Evolutionary conservation across 2,888 invertebrate species (phyloP).

Genomic region (Sarcophaga subvicina): DNA sequence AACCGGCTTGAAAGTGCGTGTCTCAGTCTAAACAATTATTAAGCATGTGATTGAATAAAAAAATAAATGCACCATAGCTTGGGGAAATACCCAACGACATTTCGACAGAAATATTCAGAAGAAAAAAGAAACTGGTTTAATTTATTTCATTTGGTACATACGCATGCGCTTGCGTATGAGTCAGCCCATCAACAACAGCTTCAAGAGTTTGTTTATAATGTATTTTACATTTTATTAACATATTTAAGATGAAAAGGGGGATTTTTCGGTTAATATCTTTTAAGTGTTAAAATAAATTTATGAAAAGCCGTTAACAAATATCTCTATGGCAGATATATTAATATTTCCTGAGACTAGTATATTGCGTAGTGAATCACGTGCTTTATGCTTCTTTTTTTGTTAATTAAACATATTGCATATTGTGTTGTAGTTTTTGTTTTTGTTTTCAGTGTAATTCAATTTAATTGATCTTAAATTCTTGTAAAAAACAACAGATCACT

Average conservation of each 20-base stretch:
- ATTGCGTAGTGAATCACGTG: too few species aligned
- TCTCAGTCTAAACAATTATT: not conserved
- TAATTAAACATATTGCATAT: too few species aligned
- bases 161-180: conserved; percentile 3
- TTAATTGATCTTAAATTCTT: conserved; percentile 12
- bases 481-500: conserved; percentile 10
- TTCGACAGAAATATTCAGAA: not conserved
- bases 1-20: conserved; percentile 37
- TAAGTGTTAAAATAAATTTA: too few species aligned
- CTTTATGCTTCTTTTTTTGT: too few species aligned
- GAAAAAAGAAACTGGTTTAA: conserved; percentile 38
- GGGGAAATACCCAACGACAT: conserved; percentile 45
- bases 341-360: too few species aligned
- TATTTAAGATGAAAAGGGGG: conserved; percentile 39
- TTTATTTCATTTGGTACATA: not conserved
- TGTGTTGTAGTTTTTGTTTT: not conserved
- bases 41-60: conserved; percentile 18
- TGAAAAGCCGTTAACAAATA: too few species aligned
- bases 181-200: not conserved
- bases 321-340: too few species aligned
- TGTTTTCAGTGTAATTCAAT: not conserved
- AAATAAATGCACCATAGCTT: not conserved
- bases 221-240: conserved; percentile 16
- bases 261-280: conserved; percentile 11
- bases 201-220: not conserved